phyloP scores from a whole-genome alignment of 2,113 vertebrate genomes.

The Neodon shergylaensis region DNA sequence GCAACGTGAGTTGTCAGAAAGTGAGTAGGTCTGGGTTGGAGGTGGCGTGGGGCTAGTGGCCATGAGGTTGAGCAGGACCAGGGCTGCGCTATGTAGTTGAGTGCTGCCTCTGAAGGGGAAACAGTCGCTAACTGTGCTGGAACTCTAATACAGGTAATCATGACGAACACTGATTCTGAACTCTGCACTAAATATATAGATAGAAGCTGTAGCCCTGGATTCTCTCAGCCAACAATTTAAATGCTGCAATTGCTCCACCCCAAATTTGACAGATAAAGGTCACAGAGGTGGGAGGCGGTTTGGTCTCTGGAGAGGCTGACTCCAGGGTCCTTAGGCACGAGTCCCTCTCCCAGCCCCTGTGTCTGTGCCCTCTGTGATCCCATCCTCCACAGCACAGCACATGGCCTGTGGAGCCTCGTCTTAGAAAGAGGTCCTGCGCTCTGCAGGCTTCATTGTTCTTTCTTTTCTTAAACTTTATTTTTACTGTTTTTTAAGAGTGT shows the following conservation, averaged over 20 bases:
- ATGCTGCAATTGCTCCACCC: neutral
- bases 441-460: neutral
- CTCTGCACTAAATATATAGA: neutral
- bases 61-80: accelerated
- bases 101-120: neutral
- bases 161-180: neutral
- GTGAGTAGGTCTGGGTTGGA: neutral
- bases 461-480: neutral
- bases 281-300: neutral
- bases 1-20: neutral
- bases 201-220: neutral
- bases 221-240: neutral
- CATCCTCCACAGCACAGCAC: neutral
- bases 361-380: neutral
- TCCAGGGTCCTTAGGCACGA: neutral
- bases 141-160: neutral
- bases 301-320: neutral
- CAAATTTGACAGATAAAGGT: neutral
- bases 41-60: no score
- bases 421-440: neutral
- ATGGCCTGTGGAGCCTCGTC: neutral
- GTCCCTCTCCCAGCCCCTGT: neutral
- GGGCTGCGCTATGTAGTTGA: neutral
- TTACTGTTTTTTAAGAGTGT: neutral
- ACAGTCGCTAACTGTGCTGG: no score